Evolutionary conservation across 2,797 vertebrate genomes (phyloP).

Genomic region (Gadopsis marmoratus): DNA sequence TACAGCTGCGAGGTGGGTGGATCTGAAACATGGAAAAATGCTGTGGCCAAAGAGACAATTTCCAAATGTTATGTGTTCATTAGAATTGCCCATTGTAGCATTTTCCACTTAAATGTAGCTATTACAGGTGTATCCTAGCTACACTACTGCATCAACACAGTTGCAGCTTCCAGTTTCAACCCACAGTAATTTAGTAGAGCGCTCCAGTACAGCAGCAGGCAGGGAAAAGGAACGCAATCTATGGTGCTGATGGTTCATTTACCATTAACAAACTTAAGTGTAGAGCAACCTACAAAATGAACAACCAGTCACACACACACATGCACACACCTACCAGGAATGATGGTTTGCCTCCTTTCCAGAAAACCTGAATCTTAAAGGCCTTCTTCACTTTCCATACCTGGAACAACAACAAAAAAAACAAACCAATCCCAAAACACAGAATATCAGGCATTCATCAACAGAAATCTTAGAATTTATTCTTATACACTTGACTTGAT

Average conservation of each 20-base stretch:
- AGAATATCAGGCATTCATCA: not conserved
- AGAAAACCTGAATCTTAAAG: slow-evolving; percentile 93
- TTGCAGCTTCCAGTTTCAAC: not conserved
- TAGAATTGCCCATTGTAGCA: not conserved
- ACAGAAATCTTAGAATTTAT: not conserved
- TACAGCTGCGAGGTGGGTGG: not conserved
- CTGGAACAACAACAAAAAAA: slow-evolving; percentile 72
- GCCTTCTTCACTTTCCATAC: slow-evolving; percentile 99
- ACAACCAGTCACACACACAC: not conserved
- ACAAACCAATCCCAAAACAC: not conserved
- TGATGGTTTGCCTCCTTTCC: slow-evolving; percentile 89
- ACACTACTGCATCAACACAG: not conserved
- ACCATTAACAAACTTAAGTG: not conserved
- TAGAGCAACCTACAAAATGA: not conserved
- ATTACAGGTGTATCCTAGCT: too few species aligned
- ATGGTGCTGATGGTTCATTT: not conserved
- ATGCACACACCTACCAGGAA: slow-evolving; percentile 76
- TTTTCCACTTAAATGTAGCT: not conserved
- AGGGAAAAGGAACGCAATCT: not conserved
- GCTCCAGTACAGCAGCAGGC: not conserved
- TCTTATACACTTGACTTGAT: not conserved
- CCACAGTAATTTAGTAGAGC: not conserved
- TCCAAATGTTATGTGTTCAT: not conserved
- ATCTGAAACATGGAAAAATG: not conserved
- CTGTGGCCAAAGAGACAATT: not conserved